Evolutionary conservation across 1,140 invertebrate genomes (phyloP), one percentile per base, ranked within the genome.

Genomic region (Zaprionus kolodkinae): DNA sequence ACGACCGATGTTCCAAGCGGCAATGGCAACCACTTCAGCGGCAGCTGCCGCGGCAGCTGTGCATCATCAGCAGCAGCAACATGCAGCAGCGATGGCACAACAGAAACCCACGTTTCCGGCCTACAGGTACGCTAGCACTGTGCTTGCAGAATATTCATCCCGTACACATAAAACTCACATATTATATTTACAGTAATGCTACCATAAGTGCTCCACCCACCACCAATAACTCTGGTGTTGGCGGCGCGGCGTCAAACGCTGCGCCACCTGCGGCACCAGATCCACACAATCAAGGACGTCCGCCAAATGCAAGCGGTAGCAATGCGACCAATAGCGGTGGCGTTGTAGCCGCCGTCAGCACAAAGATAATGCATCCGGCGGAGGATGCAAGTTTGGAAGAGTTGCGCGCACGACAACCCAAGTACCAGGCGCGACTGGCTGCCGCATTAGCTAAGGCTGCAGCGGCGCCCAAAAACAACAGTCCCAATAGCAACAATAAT

Each of bases 311-410:
- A 27, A 40, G 60, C 5, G 45, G 60, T 3, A 10, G 45, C 45
- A 50, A 25, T 12, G 70, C 55, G 33, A 45, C 61, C 1, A 75
- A 66, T 76, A 35, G 56, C 56, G 92, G 15, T 25, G 63, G 71
- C 74, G 92, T 67, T 88, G 91, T 62, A 70, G 88, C 67, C 60
- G 93, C 90, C 67, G 96, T 97, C 30, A 96, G 96, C 17, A 97
- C 97, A 91, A 97, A 97, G 94, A 98, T 99, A 61, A 96, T 99
- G 85, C 98, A 99, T 93, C 98, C 98, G 27, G 95, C 96, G 27
- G 97, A 99, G 93, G 98, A 99, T 93, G 96, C 98, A 48, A 99
- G 97, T 52, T 86, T 98, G 94, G 98, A 98, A 92, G 97, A 99
- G 93, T 95, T 97, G 74, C 94, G 96, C 61, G 96, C 97, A 11